Conservation (phyloP, 2,113 vertebrate species). For the Psilopsiagon aurifrons region DNA sequence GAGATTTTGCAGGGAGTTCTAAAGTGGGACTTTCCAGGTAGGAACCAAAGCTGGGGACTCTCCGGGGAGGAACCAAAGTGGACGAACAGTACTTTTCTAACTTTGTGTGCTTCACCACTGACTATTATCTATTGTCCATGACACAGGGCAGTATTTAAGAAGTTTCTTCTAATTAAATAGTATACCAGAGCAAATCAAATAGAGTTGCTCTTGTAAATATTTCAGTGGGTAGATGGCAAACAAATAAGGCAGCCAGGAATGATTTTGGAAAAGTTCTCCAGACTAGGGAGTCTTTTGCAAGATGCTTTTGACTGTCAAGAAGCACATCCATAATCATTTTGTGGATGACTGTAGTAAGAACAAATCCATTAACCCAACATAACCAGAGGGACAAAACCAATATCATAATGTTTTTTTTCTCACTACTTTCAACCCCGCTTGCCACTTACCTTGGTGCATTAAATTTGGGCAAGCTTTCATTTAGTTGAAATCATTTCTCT, state of each 20-base stretch:
- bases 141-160: conserved; percentile 20
- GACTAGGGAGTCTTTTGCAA: conserved; percentile 34
- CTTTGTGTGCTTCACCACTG: no score
- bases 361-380: neutral
- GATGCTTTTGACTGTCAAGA: conserved; percentile 28
- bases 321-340: neutral
- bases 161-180: conserved; percentile 42
- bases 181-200: conserved; percentile 43
- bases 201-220: conserved; percentile 8
- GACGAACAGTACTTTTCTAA: no score
- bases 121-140: no score
- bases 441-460: neutral
- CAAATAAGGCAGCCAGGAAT: neutral
- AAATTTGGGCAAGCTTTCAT: neutral
- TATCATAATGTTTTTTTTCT: neutral
- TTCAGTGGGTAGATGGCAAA: neutral
- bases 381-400: neutral
- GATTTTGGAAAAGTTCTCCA: neutral
- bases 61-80: no score
- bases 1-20: no score
- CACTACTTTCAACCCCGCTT: neutral
- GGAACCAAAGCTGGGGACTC: no score
- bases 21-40: no score
- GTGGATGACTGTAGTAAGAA: neutral
- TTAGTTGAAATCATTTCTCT: neutral